Percentiles rank a stretch among this genome's conserved stretches.
Conservation (phyloP, 2,113 vertebrate species). For the Pomatorhinus ruficollis region DNA sequence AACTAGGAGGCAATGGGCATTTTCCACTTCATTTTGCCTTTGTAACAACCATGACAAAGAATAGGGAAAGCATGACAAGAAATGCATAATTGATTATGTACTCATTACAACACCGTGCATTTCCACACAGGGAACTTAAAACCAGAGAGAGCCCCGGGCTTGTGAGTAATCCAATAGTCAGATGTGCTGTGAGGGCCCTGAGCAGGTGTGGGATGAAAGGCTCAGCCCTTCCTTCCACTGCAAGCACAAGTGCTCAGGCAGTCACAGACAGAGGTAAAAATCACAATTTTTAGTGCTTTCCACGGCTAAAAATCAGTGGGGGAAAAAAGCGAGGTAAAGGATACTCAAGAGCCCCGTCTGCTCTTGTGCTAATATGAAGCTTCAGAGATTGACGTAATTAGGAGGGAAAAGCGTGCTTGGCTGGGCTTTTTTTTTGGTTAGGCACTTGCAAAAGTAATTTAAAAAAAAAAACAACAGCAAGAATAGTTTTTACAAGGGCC, state of each 20-base stretch:
- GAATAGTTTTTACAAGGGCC: not conserved
- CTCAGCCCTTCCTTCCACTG: not conserved
- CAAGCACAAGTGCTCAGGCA: not conserved
- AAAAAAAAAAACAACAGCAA: not conserved
- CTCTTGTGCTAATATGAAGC: not conserved
- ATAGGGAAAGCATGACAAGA: not conserved
- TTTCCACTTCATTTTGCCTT: not conserved
- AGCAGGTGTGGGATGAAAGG: conserved; percentile 40
- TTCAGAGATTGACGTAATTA: not conserved
- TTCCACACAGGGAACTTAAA: conserved; percentile 11
- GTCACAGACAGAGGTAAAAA: not conserved
- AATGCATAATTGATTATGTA: conserved; percentile 40
- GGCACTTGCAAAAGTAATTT: not conserved
- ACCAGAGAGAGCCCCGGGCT: not conserved
- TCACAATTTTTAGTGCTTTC: not conserved
- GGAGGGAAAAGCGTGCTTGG: not conserved
- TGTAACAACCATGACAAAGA: not conserved
- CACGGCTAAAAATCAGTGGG: not conserved
- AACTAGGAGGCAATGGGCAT: not conserved
- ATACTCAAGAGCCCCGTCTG: accelerated
- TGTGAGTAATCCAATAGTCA: not conserved
- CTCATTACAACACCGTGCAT: not conserved
- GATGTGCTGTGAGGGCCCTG: not conserved
- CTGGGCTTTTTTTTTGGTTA: not conserved
- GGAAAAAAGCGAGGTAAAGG: not conserved